Evolutionary conservation across 2,888 invertebrate genomes (phyloP).

Genomic region (Caenorhabditis panamensis): DNA sequence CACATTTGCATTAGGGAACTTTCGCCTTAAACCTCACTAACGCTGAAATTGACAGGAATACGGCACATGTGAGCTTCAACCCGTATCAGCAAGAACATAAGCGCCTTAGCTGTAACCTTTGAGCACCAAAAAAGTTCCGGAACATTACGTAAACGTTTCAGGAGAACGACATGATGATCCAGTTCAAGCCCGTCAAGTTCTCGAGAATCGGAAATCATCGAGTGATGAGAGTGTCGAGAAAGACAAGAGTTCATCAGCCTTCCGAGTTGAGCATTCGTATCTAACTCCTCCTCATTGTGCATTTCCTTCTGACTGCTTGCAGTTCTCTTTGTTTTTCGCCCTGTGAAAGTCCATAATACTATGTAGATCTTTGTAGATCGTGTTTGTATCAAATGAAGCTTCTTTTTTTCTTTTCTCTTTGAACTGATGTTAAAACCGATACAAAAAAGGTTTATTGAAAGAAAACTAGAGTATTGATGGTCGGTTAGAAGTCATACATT

Average conservation of each 20-base stretch:
- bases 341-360: constrained; percentile 11
- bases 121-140: constrained; percentile 40
- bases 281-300: constrained; percentile 3
- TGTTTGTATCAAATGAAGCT: constrained; percentile 12
- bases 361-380: constrained; percentile 38
- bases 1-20: background rate
- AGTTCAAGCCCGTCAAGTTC: constrained; percentile 62
- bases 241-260: constrained; percentile 21
- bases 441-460: too few species aligned
- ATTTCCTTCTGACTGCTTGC: background rate
- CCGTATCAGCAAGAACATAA: constrained; percentile 32
- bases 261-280: constrained; percentile 31
- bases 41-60: constrained; percentile 22
- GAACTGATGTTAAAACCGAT: too few species aligned
- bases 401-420: too few species aligned
- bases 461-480: too few species aligned
- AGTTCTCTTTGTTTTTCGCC: too few species aligned
- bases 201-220: constrained; percentile 40
- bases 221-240: constrained; percentile 17
- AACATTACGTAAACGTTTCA: constrained; percentile 27
- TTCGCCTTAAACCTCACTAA: too few species aligned
- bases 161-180: constrained; percentile 62
- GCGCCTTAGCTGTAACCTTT: constrained; percentile 53
- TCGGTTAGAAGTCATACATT: too few species aligned
- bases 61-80: constrained; percentile 22